A percentile compares a stretch with the other conserved stretches of the same genome.
phyloP scores from a whole-genome alignment of 2,113 vertebrate genomes.

The Percina caprodes region DNA sequence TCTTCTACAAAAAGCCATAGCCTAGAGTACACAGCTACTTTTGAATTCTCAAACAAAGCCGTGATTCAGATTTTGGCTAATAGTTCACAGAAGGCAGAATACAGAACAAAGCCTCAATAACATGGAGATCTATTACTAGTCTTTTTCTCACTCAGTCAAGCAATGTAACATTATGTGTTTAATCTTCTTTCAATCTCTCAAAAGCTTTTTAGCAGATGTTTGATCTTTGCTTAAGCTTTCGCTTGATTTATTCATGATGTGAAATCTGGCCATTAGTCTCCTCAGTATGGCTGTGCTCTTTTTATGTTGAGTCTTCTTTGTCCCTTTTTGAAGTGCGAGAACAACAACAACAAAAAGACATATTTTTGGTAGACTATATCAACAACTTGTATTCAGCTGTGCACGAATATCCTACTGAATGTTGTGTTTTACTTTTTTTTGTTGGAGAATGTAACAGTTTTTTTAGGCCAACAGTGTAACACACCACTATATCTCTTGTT shows the following conservation, averaged over 20 bases:
- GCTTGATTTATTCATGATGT: neutral
- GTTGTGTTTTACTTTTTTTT: neutral
- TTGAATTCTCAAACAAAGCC: neutral
- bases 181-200: neutral
- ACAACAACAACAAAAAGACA: neutral
- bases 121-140: neutral
- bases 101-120: neutral
- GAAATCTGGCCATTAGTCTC: neutral
- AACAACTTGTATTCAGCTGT: neutral
- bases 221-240: neutral
- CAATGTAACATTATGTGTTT: neutral
- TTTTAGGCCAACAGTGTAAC: neutral
- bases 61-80: neutral
- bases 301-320: neutral
- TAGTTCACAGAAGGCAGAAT: neutral
- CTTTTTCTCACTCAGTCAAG: neutral
- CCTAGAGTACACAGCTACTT: neutral
- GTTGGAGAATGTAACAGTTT: neutral
- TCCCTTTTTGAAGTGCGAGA: neutral
- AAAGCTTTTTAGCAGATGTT: neutral
- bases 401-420: neutral
- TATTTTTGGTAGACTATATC: neutral
- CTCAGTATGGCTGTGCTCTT: conserved; percentile 1
- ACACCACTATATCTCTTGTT: neutral
- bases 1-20: neutral